Conservation (phyloP, 2,888 invertebrate species). For the Pollenia amentaria region DNA sequence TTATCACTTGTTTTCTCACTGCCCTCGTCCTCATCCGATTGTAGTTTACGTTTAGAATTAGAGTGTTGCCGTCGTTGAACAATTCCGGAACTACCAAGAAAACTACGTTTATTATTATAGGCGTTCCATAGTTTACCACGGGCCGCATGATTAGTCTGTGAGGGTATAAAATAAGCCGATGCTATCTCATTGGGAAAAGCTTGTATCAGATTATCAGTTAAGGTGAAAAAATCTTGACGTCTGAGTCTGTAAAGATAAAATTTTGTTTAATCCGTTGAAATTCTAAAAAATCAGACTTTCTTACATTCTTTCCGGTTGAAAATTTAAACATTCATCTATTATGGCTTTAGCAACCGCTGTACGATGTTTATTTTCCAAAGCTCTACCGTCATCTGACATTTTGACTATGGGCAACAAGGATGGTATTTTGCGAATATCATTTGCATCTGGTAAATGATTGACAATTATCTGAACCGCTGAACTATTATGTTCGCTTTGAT, state of each 20-base stretch:
- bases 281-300: background rate
- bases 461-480: background rate
- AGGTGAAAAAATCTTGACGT: constrained; percentile 47
- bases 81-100: constrained; percentile 33
- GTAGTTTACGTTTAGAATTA: constrained; percentile 22
- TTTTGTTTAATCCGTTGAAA: background rate
- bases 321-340: constrained; percentile 52
- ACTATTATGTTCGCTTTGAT: background rate
- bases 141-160: constrained; percentile 14
- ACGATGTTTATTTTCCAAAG: constrained; percentile 62
- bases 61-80: constrained; percentile 12
- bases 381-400: constrained; percentile 36
- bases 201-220: constrained; percentile 38
- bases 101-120: constrained; percentile 54
- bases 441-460: constrained; percentile 53
- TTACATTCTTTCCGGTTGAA: constrained; percentile 61
- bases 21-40: constrained; percentile 2
- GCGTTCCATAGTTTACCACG: constrained; percentile 63
- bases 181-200: constrained; percentile 59
- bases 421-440: constrained; percentile 56
- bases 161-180: constrained; percentile 43
- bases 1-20: constrained; percentile 2
- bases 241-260: constrained; percentile 36
- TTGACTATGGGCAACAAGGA: constrained; percentile 30
- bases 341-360: constrained; percentile 48